These are phyloP conservation scores for Drosophila formosana DNA, from an alignment of 2,888 invertebrate genomes.

Conservation along the genomic window DNA sequence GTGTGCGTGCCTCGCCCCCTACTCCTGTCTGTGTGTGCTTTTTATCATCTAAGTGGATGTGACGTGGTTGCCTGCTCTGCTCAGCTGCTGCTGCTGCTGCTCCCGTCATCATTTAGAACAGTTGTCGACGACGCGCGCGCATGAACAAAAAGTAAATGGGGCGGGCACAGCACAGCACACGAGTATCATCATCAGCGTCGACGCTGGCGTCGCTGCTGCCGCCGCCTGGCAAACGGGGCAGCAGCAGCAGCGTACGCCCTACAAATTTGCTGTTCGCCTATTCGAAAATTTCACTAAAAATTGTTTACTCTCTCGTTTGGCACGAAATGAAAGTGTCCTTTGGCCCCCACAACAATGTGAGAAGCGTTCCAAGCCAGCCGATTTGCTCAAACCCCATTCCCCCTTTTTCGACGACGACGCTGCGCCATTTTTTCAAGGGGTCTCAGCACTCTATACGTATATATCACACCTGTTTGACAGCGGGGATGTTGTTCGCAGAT, in stretches of 20 bases:
- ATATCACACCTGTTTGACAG: constrained; percentile 25
- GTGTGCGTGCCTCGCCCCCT: constrained; percentile 37
- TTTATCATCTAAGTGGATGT: constrained; percentile 62
- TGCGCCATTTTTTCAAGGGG: constrained; percentile 1
- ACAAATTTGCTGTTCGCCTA: constrained; percentile 84
- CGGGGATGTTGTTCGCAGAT: constrained; percentile 15
- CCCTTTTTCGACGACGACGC: constrained; percentile 31
- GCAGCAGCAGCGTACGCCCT: constrained; percentile 72
- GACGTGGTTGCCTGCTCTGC: constrained; percentile 31
- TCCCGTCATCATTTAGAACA: constrained; percentile 78
- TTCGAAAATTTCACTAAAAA: constrained; percentile 86
- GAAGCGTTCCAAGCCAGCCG: constrained; percentile 15
- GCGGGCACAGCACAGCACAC: constrained; percentile 49
- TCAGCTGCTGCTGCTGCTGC: constrained; percentile 40
- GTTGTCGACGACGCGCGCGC: constrained; percentile 50
- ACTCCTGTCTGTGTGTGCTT: constrained; percentile 15
- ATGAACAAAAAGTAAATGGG: constrained; percentile 66
- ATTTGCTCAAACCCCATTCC: constrained; percentile 11
- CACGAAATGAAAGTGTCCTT: constrained; percentile 83
- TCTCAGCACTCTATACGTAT: background rate
- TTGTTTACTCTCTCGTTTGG: constrained; percentile 85
- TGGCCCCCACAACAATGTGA: constrained; percentile 47
- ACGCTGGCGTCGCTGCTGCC: constrained; percentile 40
- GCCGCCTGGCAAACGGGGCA: constrained; percentile 33
- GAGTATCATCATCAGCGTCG: constrained; percentile 65